Base-by-base conservation (phyloP, 2,797 vertebrate genomes). In the Dendrocincla tyrannina region DNA sequence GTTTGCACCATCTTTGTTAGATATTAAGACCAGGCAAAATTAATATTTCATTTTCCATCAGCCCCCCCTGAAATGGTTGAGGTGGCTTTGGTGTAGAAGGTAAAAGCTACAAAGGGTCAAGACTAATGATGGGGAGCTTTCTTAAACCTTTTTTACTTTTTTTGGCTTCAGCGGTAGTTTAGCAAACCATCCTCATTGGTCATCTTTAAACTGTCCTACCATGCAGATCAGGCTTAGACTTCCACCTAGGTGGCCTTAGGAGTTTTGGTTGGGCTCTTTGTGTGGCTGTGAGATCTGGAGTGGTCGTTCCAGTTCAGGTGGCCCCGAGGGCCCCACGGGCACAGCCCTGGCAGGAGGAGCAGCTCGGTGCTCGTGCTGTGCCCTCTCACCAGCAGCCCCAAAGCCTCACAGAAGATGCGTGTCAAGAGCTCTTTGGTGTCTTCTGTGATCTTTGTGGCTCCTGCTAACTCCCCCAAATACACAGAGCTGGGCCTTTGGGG, bases 1-100 rank as follows among this genome's bases (percentile, higher is more conserved):
- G 98, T 99, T 98, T 98, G 99, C 99, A 99, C 99, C 99, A 98
- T 98, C 98, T 98, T 98, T 98, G 98, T 98, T 97, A 97, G 98
- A 98, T 98, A 98, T 97, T 97, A 96, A 98, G 97, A 97, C 98
- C 98, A 98, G 98, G 95, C 97, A 98, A 98, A 98, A 98, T 97
- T 97, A 98, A 98, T 97, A 72, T 83, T 96, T 94, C 79, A 87
- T 98, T 97, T 97, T 97, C 97, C 97, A 97, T 97, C 95, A 97
- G 96, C 94, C 90, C 82, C 80, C 49, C 78, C 91, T 81, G 91
- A 80, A 94, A 76, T 73, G 27, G 73, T 84, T 90, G 96, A 96
- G 94, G 85, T 75, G 95, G 95, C 95, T 97, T 97, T 96, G 96
- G 90, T 88, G 89, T 95, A 84, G 84, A 96, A 97, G 79, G 74